Base-by-base conservation (phyloP, 2,888 invertebrate genomes). In the Scaptomyza polygonia region DNA sequence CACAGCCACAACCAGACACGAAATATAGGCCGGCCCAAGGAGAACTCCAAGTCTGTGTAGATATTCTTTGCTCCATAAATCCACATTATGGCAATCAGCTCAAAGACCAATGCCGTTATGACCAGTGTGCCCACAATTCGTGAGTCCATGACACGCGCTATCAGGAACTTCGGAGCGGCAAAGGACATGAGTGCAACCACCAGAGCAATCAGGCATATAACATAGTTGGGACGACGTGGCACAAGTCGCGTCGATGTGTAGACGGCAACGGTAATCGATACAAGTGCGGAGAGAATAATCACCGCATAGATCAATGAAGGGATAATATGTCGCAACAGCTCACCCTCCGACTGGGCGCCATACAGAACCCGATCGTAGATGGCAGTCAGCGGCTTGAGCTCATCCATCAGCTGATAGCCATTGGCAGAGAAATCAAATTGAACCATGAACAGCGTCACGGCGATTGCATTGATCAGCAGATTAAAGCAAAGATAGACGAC, bases 51-150 rank as follows among this genome's bases (percentile, higher is more conserved):
- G 64, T 92, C 92, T 2, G 91, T 92, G 56, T 91, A 92, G 34
- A 92, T 90, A 64, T 91, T 91, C 73, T 92, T 92, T 3, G 90
- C 90, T 40, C 92, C 92, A 68, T 92, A 92, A 16, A 92, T 91
- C 92, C 92, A 92, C 1, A 89, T 89, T 6, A 91, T 87, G 14
- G 91, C 90, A 52, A 92, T 92, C 21, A 92, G 72, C 59, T 92
- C 92, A 53, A 92, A 92, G 0, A 92, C 89, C 53, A 92, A 62
- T 2, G 92, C 90, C 3, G 91, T 89, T 4, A 92, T 82, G 14
- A 89, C 74, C 72, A 92, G 75, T 5, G 91, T 91, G 43, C 92
- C 92, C 44, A 92, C 90, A 45, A 92, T 66, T 7, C 92, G 86
- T 1, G 90, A 83, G 67, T 92, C 92, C 39, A 92, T 66, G 9